Percentiles rank a stretch among this genome's conserved stretches.
Conservation (phyloP, 1,140 invertebrate species). For the Psix sp. region DNA sequence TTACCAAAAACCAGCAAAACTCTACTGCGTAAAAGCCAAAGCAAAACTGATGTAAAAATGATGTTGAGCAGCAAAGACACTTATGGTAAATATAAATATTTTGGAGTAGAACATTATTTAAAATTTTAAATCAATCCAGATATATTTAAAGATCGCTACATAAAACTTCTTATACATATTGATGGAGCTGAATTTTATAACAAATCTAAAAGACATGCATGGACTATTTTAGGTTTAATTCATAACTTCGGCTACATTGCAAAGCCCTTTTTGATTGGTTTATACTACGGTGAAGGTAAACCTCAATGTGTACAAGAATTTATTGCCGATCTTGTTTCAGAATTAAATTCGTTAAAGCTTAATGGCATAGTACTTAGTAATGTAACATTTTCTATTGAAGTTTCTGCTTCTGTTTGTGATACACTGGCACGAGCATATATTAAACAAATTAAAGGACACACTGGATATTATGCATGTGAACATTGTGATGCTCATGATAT, state of each 20-base stretch:
- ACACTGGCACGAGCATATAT: constrained; percentile 1
- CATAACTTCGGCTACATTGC: neutral
- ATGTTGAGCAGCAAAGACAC: too few relatives aligned
- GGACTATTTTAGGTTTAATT: neutral
- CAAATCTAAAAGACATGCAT: neutral
- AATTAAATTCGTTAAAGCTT: constrained; percentile 8
- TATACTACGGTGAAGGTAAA: neutral
- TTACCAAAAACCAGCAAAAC: too few relatives aligned
- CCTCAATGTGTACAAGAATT: neutral
- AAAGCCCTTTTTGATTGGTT: neutral
- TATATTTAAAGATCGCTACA: neutral
- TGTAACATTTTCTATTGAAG: neutral
- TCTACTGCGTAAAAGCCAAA: too few relatives aligned
- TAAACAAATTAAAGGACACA: neutral
- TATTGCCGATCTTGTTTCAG: neutral
- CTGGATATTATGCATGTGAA: constrained; percentile 12
- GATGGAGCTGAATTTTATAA: neutral
- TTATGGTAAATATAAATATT: too few relatives aligned
- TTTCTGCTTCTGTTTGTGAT: neutral
- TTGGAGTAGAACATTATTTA: too few relatives aligned
- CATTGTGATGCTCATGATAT: neutral
- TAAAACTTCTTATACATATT: neutral
- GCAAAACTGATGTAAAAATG: too few relatives aligned
- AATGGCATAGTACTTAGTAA: neutral
- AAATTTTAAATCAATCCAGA: neutral